Evolutionary conservation across 2,888 invertebrate species (phyloP).

Genomic region (Sericinus montela): DNA sequence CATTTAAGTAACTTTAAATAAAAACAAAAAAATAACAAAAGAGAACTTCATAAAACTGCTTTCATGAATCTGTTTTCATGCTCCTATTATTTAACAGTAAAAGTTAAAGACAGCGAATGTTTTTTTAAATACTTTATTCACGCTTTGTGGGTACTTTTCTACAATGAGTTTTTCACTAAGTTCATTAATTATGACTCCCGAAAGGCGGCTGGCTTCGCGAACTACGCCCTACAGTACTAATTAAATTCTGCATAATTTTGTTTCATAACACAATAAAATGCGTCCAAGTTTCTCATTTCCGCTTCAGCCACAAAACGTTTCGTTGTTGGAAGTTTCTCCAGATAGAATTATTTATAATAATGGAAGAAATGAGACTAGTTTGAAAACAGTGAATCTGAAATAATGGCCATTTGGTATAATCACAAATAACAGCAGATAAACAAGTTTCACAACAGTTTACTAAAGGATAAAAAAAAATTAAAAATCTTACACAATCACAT

Average conservation of each 20-base stretch:
- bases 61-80: too few relatives aligned
- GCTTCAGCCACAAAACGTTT: slow-evolving; percentile 7
- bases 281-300: neutral
- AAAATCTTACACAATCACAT: too few relatives aligned
- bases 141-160: slow-evolving; percentile 5
- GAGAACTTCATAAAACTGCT: too few relatives aligned
- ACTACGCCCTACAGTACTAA: slow-evolving; percentile 9
- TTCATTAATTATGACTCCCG: slow-evolving; percentile 14
- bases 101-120: neutral
- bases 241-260: slow-evolving; percentile 16
- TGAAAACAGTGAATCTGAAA: too few relatives aligned
- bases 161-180: slow-evolving; percentile 2
- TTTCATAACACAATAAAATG: slow-evolving; percentile 4
- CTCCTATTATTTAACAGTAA: neutral
- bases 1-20: too few relatives aligned
- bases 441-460: too few relatives aligned
- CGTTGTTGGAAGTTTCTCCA: slow-evolving; percentile 11
- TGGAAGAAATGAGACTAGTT: too few relatives aligned
- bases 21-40: too few relatives aligned
- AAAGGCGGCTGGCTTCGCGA: slow-evolving; percentile 1
- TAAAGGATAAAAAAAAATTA: too few relatives aligned
- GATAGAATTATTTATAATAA: slow-evolving; percentile 12
- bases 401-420: too few relatives aligned
- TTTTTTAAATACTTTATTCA: slow-evolving; percentile 4
- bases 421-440: too few relatives aligned